Evolutionary conservation across 1,140 invertebrate genomes (phyloP), one percentile per base, ranked within the genome.

Genomic region (Uloborus diversus): DNA sequence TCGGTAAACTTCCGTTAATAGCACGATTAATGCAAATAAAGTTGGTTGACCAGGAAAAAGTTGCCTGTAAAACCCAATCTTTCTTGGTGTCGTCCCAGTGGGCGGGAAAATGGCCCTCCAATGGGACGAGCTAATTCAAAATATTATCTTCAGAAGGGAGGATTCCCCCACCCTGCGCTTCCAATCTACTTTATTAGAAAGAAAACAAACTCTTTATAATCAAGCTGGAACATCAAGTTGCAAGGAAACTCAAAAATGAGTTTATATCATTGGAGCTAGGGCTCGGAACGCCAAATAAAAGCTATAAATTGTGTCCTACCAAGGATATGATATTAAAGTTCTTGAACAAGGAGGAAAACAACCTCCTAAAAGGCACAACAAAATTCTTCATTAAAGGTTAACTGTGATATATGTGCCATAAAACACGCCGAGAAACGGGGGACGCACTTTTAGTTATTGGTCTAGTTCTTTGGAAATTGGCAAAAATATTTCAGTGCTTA

Each of bases 21-120:
- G 64, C 70, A 25, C 57, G 70, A 75, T 75, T 75, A 75, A 75
- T 75, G 70, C 70, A 75, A 75, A 75, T 62, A 65, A 76, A 56
- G 73, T 65, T 61, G 49, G 30, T n/a, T 30, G 23, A 27, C 23
- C 25, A 75, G 64, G 59, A 71, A 71, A 71, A 71, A 71, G 53
- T 51, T 70, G 56, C 32, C n/a, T 47, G 68, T 71, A 59, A 57
- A 71, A 73, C 33, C 61, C 57, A 49, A 73, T 61, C 70, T 73
- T 73, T 73, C 70, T 62, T 71, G 32, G 57, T 57, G 27, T 20
- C 25, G 17, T 76, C 73, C 61, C 73, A 53, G 47, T 76, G 62
- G 73, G 73, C 73, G 73, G 35, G 28, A n/a, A 30, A 61, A 25
- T 20, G 13, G 59, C 17, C 32, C 32, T 57, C 69, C 53, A 71